These are phyloP conservation scores for Lagopus leucura DNA, from an alignment of 2,113 vertebrate genomes.

Conservation along the genomic window DNA sequence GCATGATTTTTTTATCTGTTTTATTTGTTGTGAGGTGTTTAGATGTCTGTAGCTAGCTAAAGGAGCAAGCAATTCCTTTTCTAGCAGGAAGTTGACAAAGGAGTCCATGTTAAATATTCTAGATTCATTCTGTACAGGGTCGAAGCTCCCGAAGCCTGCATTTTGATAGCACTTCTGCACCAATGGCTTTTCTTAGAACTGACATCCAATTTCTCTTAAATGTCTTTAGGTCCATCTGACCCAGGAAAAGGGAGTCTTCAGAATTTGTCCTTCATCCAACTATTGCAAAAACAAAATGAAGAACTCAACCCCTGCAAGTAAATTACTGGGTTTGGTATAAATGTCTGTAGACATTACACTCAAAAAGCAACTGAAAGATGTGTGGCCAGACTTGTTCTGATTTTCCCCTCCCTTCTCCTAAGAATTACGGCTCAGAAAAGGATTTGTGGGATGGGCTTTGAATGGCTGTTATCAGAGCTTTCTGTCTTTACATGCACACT, in stretches of 20 bases:
- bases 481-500: not conserved
- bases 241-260: conserved; percentile 13
- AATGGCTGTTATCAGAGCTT: not conserved
- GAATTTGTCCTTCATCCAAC: not conserved
- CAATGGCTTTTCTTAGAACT: conserved; percentile 15
- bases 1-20: not conserved
- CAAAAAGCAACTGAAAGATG: not conserved
- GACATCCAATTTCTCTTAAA: conserved; percentile 1
- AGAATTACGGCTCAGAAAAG: not conserved
- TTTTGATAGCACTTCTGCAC: not conserved
- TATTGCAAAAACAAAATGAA: conserved; percentile 18
- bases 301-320: not conserved
- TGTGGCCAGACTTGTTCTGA: not conserved
- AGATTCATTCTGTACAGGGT: not conserved
- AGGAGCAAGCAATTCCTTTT: not conserved
- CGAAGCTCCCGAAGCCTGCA: not conserved
- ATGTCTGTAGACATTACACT: not conserved
- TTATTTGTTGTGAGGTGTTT: not conserved
- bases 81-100: not conserved
- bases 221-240: conserved; percentile 32
- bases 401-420: not conserved
- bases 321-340: conserved; percentile 6
- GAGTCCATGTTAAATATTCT: rapidly evolving
- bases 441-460: not conserved
- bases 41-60: not conserved